Conservation (phyloP, 2,797 vertebrate genomes). For the Brachyalestes nurse region DNA sequence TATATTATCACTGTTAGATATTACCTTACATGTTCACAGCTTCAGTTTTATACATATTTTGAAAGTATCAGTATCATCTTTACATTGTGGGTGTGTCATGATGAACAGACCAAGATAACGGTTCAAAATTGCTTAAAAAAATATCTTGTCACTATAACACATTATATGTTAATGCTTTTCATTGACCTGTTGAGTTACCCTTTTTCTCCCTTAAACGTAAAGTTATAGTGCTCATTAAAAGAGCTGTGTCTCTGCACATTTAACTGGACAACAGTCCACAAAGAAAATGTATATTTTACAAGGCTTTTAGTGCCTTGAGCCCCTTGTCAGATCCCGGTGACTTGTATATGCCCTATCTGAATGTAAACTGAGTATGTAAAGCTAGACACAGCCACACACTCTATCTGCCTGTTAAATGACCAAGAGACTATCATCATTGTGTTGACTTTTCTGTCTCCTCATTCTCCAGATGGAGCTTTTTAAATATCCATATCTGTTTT, state of each 20-base stretch:
- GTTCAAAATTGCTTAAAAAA: too few relatives aligned
- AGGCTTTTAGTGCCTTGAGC: background rate
- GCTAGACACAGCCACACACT: background rate
- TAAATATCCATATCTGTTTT: constrained; percentile 6
- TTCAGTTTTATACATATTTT: too few relatives aligned
- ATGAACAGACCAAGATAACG: too few relatives aligned
- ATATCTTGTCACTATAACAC: background rate
- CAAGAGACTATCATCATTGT: background rate
- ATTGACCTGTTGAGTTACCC: background rate
- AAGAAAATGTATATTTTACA: background rate
- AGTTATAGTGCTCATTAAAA: background rate
- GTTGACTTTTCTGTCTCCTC: constrained; percentile 1
- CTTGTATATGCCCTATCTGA: constrained; percentile 10
- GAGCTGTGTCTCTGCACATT: background rate
- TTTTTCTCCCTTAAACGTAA: background rate
- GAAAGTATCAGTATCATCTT: too few relatives aligned
- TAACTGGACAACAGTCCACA: background rate
- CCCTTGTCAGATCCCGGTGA: background rate
- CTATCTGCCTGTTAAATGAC: background rate
- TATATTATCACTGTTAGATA: too few relatives aligned
- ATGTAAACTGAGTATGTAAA: background rate
- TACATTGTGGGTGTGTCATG: too few relatives aligned
- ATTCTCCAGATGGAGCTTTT: background rate
- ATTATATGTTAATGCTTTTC: background rate
- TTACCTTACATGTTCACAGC: too few relatives aligned